Evolutionary conservation across 2,113 vertebrate genomes (phyloP).

Genomic region (Calidris pygmaea): DNA sequence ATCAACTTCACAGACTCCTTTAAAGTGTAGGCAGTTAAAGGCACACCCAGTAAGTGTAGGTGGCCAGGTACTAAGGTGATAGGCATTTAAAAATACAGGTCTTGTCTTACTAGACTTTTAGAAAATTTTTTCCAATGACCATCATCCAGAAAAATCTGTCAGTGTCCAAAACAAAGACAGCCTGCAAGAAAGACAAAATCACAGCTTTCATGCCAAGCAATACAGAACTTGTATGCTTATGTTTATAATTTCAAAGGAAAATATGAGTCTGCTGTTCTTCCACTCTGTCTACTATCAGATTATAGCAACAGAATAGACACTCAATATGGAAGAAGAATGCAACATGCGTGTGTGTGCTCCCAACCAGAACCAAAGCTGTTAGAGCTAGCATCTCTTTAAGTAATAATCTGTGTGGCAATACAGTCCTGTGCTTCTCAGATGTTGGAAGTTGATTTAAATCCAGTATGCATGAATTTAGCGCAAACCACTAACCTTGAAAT

Average conservation of each 20-base stretch:
- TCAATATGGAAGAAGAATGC: conserved; percentile 66
- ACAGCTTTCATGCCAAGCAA: conserved; percentile 51
- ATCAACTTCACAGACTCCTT: not conserved
- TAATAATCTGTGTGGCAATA: not conserved
- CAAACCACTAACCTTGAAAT: not conserved
- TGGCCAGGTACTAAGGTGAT: not conserved
- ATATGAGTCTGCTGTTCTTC: conserved; percentile 62
- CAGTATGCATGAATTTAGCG: not conserved
- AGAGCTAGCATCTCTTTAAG: not conserved
- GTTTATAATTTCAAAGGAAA: conserved; percentile 69
- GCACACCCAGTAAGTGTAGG: not conserved
- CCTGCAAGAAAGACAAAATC: conserved; percentile 38
- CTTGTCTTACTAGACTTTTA: not conserved
- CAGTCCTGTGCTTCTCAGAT: not conserved
- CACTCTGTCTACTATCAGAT: conserved; percentile 47
- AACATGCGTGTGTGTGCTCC: conserved; percentile 4
- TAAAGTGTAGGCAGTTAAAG: not conserved
- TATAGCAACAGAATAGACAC: conserved; percentile 44
- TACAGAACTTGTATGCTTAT: conserved; percentile 44
- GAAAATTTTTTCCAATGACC: not conserved
- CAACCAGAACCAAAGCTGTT: conserved; percentile 32
- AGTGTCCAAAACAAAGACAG: conserved; percentile 34
- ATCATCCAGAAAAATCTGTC: conserved; percentile 13
- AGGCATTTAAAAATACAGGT: not conserved
- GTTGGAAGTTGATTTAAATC: not conserved